Percentiles rank a stretch among this genome's conserved stretches.
These are phyloP conservation scores for Mactra quadrangularis DNA, from an alignment of 1,140 invertebrate genomes.

Conservation along the genomic window DNA sequence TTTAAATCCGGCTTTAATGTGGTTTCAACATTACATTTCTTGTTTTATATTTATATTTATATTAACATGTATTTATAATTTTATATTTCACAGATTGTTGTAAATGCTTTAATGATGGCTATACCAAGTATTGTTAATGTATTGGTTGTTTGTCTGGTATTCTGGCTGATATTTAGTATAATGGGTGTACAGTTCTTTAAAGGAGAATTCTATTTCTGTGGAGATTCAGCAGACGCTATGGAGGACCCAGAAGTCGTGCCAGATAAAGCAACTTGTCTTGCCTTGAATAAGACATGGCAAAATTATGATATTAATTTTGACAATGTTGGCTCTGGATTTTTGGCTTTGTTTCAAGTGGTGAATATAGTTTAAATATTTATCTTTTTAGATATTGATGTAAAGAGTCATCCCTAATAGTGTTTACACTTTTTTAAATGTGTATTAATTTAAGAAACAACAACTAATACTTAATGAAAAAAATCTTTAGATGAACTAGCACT, in stretches of 20 bases:
- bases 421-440: too few relatives aligned
- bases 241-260: conserved; percentile 62
- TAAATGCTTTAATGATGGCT: conserved; percentile 96
- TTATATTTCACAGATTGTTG: conserved; percentile 91
- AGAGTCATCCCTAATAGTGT: too few relatives aligned
- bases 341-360: conserved; percentile 97
- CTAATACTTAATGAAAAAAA: too few relatives aligned
- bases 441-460: too few relatives aligned
- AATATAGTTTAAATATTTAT: too few relatives aligned
- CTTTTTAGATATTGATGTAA: too few relatives aligned
- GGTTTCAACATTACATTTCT: too few relatives aligned
- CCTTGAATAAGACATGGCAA: conserved; percentile 92
- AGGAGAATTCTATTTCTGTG: conserved; percentile 96
- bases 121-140: conserved; percentile 98
- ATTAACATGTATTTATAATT: too few relatives aligned
- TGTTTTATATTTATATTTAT: too few relatives aligned
- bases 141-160: conserved; percentile 94
- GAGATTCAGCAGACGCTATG: conserved; percentile 87
- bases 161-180: conserved; percentile 97
- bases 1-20: too few relatives aligned
- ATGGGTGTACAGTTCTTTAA: conserved; percentile 96
- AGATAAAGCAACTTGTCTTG: conserved; percentile 82
- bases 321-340: conserved; percentile 97
- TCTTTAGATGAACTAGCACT: too few relatives aligned
- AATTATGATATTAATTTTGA: conserved; percentile 99